Base-by-base conservation (phyloP, 2,888 invertebrate genomes). In the Scaptomyza flava region DNA sequence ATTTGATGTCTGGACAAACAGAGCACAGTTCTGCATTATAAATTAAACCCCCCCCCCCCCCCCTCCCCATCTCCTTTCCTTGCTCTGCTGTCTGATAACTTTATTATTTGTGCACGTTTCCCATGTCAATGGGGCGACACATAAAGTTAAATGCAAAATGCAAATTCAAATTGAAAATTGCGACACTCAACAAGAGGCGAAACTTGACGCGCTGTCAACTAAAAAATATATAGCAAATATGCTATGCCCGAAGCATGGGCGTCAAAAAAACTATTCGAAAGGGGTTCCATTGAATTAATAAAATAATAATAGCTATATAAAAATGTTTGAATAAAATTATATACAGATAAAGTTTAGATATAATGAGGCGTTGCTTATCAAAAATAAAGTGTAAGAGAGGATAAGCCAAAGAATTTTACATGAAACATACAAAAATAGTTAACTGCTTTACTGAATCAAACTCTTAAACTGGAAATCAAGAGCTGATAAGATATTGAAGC, bases 131-230 rank as follows among this genome's bases (percentile, higher is more conserved):
- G 67, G 46, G 67, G 46, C 67, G 58, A 72, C 72, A 72, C 79
- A 69, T 61, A 45, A 57, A 56, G 51, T 64, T 72, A 52, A 81
- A 74, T 80, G 81, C 71, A 64, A 86, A 84, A 84, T 81, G 82
- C 81, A 72, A 81, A 81, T 79, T 81, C 52, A 75, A 79, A 79
- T 84, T 81, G 72, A 69, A 68, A 86, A 87, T 70, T 67, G 82
- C 66, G 66, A 63, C 66, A 67, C 60, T 75, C 63, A 75, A 67
- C 61, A 58, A 64, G 64, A 68, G 60, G 43, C 75, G 80, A 68
- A 78, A 81, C 68, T 66, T 87, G 87, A 87, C 77, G 79, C 69
- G 9, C 64, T 85, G 87, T 81, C 79, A 59, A 85, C 72, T 62
- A 87, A 78, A 76, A 51, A 57, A 45, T 66, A 51, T 47, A 53